Base-by-base conservation (phyloP, 2,888 invertebrate genomes). In the Lochmaea crataegi region DNA sequence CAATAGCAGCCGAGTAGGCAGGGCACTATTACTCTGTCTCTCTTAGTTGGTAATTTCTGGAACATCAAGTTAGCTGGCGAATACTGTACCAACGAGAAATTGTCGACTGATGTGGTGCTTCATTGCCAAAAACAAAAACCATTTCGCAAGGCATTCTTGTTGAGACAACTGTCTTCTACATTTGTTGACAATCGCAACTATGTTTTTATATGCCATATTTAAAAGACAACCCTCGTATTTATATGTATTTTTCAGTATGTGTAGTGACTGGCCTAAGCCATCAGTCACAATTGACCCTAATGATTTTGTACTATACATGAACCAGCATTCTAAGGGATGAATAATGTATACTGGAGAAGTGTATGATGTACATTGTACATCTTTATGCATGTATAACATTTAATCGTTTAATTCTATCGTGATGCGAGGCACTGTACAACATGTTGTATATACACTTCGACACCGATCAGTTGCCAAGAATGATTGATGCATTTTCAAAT, bases 401-500 rank as follows among this genome's bases (percentile, higher is more conserved):
- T 53, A 53, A 53, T 53, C 53, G 16, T 16, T 53, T 53, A 16
- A 53, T 53, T 6, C 53, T 53, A 53, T 53, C 53, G 32, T 1
- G 5, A 53, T 18, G 53, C 53, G 18, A 63, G 61, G 16, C 41
- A 63, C 61, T 63, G 61, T 63, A 41, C 42, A 63, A 63, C 61
- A 63, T 63, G 61, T 16, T 63, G 61, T 63, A 63, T 63, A 11
- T n/a, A 42, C 42, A 42, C 41, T 41, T 60, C 3, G 58, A 60
- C 58, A 60, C 22, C 26, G 41, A 63, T 63, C 61, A 63, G 61
- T 38, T 63, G 61, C 18, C 42, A 42, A 63, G 38, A n/a, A 63
- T 63, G 61, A 63, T 63, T 41, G 61, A 63, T 63, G 60, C 7
- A n/a, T 42, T 63, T 63, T 63, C 61, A 42, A 18, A 63, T 38